These are phyloP conservation scores for Chiloscyllium punctatum DNA, from an alignment of 2,797 vertebrate genomes.

Conservation along the genomic window DNA sequence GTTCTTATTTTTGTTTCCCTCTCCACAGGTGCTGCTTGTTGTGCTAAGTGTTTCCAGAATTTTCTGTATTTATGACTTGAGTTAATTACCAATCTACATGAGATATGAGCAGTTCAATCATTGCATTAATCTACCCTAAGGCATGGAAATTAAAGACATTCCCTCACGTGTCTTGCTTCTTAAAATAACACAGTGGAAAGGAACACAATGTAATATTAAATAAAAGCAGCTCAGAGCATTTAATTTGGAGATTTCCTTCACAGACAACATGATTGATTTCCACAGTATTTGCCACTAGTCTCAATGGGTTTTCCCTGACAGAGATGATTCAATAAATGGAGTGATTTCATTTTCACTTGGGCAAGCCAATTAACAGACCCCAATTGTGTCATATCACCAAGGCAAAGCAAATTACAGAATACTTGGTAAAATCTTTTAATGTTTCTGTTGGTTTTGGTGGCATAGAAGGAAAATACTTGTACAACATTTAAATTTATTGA, in stretches of 20 bases:
- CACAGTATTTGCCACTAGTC: slow-evolving; percentile 14
- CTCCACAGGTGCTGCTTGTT: neutral
- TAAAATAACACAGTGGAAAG: neutral
- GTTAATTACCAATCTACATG: neutral
- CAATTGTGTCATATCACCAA: slow-evolving; percentile 18
- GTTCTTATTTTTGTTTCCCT: neutral
- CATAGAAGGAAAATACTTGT: neutral
- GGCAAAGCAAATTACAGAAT: slow-evolving; percentile 22
- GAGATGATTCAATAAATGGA: slow-evolving; percentile 36
- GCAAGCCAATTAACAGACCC: slow-evolving; percentile 30
- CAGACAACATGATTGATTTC: slow-evolving; percentile 29
- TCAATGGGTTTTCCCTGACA: slow-evolving; percentile 16
- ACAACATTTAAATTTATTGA: neutral
- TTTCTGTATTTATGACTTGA: neutral
- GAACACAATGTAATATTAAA: neutral
- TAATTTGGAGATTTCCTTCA: slow-evolving; percentile 14
- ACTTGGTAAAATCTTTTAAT: neutral
- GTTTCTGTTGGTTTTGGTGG: neutral
- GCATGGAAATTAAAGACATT: neutral
- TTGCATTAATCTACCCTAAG: neutral
- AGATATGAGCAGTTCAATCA: neutral
- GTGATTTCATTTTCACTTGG: slow-evolving; percentile 27
- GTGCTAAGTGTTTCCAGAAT: neutral
- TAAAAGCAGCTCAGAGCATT: neutral
- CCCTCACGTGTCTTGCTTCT: neutral